phyloP scores from a whole-genome alignment of 2,113 vertebrate genomes.

The Microcebus tavaratra region DNA sequence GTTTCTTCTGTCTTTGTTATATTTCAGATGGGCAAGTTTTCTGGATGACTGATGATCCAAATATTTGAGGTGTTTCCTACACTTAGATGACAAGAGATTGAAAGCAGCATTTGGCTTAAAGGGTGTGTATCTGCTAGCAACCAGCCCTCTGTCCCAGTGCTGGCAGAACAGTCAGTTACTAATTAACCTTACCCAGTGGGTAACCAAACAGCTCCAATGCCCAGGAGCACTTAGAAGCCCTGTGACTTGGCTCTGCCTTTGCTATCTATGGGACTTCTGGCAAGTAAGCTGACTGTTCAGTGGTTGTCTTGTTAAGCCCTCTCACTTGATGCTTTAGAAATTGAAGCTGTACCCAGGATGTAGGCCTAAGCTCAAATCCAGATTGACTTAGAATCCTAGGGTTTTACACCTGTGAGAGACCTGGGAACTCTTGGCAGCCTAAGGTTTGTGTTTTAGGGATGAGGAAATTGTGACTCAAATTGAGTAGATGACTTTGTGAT shows the following conservation, averaged over 20 bases:
- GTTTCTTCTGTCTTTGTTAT: background rate
- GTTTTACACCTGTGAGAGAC: background rate
- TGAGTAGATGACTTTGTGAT: background rate
- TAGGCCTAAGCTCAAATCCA: background rate
- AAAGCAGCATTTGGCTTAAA: background rate
- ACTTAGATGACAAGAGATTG: background rate
- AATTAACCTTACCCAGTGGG: background rate
- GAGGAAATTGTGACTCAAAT: background rate
- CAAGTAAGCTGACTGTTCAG: background rate
- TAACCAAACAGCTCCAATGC: fast-evolving
- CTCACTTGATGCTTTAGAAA: background rate
- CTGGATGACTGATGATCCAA: background rate
- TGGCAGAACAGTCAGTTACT: too few relatives aligned
- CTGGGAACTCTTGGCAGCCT: background rate
- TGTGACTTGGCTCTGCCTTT: background rate
- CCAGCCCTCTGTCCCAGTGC: background rate
- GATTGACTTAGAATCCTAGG: background rate
- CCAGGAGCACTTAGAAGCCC: background rate
- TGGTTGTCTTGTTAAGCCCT: background rate
- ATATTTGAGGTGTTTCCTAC: background rate
- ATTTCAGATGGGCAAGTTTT: background rate
- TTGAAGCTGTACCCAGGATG: background rate
- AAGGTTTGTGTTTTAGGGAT: background rate
- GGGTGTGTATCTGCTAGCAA: background rate
- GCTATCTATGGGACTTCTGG: background rate